These are phyloP conservation scores for Gadopsis marmoratus DNA, from an alignment of 2,797 vertebrate genomes.

Conservation along the genomic window DNA sequence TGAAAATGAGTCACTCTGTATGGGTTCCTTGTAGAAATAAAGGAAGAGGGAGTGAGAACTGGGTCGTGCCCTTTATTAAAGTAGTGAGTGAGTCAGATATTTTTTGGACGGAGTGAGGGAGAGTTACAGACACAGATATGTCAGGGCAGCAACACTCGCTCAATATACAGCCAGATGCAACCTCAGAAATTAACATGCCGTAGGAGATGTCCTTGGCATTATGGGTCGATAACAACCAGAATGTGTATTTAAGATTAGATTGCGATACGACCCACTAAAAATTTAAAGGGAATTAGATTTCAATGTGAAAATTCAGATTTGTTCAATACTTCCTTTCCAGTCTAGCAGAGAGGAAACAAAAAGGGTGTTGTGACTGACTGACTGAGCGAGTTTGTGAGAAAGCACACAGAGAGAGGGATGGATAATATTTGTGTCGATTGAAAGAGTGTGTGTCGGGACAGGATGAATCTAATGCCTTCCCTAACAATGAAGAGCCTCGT, in stretches of 20 bases:
- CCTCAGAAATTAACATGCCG: not conserved
- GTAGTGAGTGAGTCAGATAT: conserved; percentile 11
- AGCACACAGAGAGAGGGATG: conserved; percentile 30
- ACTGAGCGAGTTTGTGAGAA: conserved; percentile 17
- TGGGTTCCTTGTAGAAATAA: not conserved
- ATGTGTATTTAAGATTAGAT: conserved; percentile 18
- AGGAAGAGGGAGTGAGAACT: conserved; percentile 2
- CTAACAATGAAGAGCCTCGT: conserved; percentile 52
- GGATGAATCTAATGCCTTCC: conserved; percentile 54
- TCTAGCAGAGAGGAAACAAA: conserved; percentile 31
- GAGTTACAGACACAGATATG: not conserved
- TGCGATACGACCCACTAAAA: conserved; percentile 1
- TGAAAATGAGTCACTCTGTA: conserved; percentile 21
- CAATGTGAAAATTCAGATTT: conserved; percentile 8
- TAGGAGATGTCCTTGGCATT: conserved; percentile 5
- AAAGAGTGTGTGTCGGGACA: conserved; percentile 26
- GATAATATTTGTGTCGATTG: conserved; percentile 45
- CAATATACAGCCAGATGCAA: not conserved
- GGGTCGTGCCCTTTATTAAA: conserved; percentile 7
- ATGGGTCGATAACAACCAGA: not conserved
- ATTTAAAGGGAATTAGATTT: conserved; percentile 30
- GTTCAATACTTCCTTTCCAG: conserved; percentile 12
- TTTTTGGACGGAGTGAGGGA: too few relatives aligned
- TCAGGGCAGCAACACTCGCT: not conserved
- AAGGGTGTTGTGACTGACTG: conserved; percentile 4